phyloP scores from a whole-genome alignment of 2,113 vertebrate genomes.

The Pardalotus punctatus region DNA sequence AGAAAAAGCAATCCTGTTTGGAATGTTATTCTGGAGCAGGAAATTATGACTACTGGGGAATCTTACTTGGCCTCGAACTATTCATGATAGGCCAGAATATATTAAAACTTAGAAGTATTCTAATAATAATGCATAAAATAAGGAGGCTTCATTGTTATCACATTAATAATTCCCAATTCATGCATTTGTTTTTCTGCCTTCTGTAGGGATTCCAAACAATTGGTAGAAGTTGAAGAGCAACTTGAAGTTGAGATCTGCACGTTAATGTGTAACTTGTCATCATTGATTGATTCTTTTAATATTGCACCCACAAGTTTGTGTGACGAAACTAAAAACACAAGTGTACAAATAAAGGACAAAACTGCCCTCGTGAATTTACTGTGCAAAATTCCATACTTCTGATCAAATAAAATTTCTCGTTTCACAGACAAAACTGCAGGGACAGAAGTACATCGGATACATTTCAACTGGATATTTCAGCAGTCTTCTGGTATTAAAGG shows the following conservation, averaged over 20 bases:
- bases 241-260: background rate
- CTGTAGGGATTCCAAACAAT: background rate
- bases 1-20: background rate
- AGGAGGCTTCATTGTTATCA: background rate
- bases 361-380: slow-evolving; percentile 9
- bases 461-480: background rate
- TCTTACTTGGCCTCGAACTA: background rate
- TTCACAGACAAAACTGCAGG: slow-evolving; percentile 45
- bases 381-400: background rate
- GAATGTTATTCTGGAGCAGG: background rate
- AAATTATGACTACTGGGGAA: background rate
- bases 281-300: background rate
- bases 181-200: background rate
- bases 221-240: background rate
- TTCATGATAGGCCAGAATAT: background rate
- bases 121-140: fast-evolving
- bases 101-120: background rate
- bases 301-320: background rate
- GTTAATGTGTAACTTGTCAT: background rate
- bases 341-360: background rate
- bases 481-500: background rate
- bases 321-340: background rate
- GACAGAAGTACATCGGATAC: background rate
- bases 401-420: background rate
- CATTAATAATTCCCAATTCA: background rate